These are phyloP conservation scores for Lasioglossum zephyrum DNA, from an alignment of 2,888 invertebrate species.

Conservation along the genomic window DNA sequence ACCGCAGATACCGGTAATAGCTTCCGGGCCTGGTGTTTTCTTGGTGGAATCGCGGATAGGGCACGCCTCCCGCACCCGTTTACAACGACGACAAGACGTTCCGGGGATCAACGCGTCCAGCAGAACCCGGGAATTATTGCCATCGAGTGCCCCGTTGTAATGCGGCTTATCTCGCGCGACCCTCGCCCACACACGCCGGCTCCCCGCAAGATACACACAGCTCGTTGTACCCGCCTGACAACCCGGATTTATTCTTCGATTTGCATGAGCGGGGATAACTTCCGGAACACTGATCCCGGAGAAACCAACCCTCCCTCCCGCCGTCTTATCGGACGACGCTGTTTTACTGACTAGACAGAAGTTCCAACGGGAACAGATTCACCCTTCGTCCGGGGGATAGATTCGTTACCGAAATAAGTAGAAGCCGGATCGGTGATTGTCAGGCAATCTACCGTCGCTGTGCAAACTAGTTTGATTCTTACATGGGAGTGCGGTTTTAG, in stretches of 20 bases:
- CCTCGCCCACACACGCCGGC: neutral
- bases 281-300: neutral
- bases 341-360: constrained; percentile 10
- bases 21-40: neutral
- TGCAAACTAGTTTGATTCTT: neutral
- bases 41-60: neutral
- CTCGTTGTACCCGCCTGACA: constrained; percentile 3
- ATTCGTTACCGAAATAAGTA: neutral
- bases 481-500: too few relatives aligned
- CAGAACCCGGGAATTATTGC: constrained; percentile 10
- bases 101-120: constrained; percentile 18
- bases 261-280: constrained; percentile 45
- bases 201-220: neutral
- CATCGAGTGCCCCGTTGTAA: constrained; percentile 7
- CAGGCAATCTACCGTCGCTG: neutral
- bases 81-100: constrained; percentile 23
- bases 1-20: constrained; percentile 31
- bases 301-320: neutral
- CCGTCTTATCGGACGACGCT: constrained; percentile 34
- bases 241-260: constrained; percentile 41
- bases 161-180: neutral
- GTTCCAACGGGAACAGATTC: neutral
- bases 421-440: neutral
- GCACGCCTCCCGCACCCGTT: neutral
- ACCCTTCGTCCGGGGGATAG: neutral